A percentile compares a stretch with the other conserved stretches of the same genome.
phyloP scores from a whole-genome alignment of 2,888 invertebrate genomes.

The Tiphia femorata region DNA sequence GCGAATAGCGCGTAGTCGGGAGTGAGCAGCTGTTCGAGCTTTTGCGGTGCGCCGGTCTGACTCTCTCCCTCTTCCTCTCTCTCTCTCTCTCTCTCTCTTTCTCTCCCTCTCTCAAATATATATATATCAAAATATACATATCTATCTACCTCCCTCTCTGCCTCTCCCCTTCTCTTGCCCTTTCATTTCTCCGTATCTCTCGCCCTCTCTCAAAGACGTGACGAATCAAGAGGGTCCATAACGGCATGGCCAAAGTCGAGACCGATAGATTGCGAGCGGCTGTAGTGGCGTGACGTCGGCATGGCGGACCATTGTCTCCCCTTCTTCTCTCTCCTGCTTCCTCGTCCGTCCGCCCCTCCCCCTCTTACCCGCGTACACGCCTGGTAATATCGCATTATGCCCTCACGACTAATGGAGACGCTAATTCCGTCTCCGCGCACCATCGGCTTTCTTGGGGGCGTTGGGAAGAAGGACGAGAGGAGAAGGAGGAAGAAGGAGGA shows the following conservation, averaged over 20 bases:
- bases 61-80: no score
- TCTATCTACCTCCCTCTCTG: no score
- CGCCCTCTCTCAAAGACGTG: neutral
- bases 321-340: constrained; percentile 38
- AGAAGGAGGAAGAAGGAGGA: constrained; percentile 14
- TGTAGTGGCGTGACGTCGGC: constrained; percentile 17
- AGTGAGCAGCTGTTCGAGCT: no score
- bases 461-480: constrained; percentile 12
- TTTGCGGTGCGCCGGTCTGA: no score
- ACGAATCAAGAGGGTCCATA: constrained; percentile 20
- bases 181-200: constrained; percentile 7
- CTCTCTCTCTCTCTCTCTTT: no score
- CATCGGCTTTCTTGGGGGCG: constrained; percentile 37
- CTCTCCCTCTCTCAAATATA: no score
- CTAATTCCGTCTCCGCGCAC: constrained; percentile 58
- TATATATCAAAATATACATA: no score
- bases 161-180: neutral
- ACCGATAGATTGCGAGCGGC: constrained; percentile 31
- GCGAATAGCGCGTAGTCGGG: no score
- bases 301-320: constrained; percentile 49
- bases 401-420: constrained; percentile 62
- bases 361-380: constrained; percentile 39
- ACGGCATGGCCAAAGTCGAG: constrained; percentile 36
- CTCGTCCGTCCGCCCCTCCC: no score
- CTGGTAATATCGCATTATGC: constrained; percentile 61